A percentile compares a stretch with the other conserved stretches of the same genome.
phyloP scores from a whole-genome alignment of 64 coral and sea anemone species.

The Acropora tenuis region DNA sequence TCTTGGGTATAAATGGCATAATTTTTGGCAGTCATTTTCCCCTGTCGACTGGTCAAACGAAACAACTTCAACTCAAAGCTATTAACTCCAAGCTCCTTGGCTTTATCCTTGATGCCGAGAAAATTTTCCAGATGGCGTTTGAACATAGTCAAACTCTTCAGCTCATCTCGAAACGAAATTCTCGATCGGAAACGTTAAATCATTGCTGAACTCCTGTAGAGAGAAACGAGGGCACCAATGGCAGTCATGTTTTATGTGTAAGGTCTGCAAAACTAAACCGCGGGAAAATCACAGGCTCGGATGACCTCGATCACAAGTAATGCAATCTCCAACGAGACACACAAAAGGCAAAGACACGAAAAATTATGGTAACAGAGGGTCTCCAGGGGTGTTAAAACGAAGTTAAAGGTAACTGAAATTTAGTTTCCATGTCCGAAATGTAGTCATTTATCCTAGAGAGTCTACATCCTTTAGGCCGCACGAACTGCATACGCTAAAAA shows the following conservation, averaged over 20 bases:
- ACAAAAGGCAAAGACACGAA: neutral
- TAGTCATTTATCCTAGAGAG: conserved; percentile 37
- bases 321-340: conserved; percentile 20
- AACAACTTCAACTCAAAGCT: conserved; percentile 7
- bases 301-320: neutral
- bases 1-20: conserved; percentile 5
- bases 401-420: conserved; percentile 42
- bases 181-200: neutral
- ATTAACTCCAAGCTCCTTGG: neutral
- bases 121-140: neutral
- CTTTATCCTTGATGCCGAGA: neutral
- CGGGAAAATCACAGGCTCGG: neutral
- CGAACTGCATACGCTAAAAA: neutral
- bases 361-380: neutral
- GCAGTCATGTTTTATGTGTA: neutral
- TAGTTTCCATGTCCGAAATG: conserved; percentile 20
- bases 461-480: conserved; percentile 10
- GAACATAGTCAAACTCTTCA: neutral
- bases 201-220: conserved; percentile 3
- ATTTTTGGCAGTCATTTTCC: neutral
- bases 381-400: conserved; percentile 24
- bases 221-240: neutral
- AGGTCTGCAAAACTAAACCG: neutral
- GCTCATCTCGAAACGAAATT: conserved; percentile 37
- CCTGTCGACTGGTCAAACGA: neutral